Base-by-base conservation (phyloP, 2,113 vertebrate species). In the Romanogobio albipinnatus region DNA sequence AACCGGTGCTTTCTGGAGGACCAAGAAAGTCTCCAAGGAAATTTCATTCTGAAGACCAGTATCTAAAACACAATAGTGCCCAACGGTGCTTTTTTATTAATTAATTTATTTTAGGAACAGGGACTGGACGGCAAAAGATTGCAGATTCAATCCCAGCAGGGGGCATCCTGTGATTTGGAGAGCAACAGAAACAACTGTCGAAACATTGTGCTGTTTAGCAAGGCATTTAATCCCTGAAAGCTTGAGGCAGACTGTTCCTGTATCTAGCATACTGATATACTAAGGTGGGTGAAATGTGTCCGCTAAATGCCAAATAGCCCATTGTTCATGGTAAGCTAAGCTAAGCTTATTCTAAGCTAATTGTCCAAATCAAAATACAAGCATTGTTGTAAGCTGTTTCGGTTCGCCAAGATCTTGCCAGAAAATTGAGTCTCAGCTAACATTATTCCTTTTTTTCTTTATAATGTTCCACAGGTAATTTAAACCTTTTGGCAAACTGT, bases 191-290 rank as follows among this genome's bases (percentile, higher is more conserved):
- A 68, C 17, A 51, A 68, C 47, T 15, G 43, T 66, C 61, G 68
- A 22, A 81, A 81, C 79, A 82, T 39, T 43, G 66, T 58, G 19
- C 49, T 33, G 26, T 82, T 82, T 58, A 82, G 49, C 49, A 14
- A 39, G 19, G 19, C 47, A 68, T 82, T 82, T 68, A n/a, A 49
- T n/a, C 47, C n/a, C 29, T 24, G 19, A 68, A 39, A 53, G 79
- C n/a, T 49, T 19, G 43, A 29, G 61, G 45, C 58, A 80, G n/a
- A 80, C 61, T 26, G 81, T 22, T 82, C 66, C 80, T 43, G 51
- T 33, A 82, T 24, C 49, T 82, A 49, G 33, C 66, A 82, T 49
- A 24, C 29, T 9, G n/a, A 56, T 13, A 71, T 19, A 71, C 29
- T 43, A 43, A 59, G 51, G 10, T 56, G 64, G 66, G 49, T 39